Evolutionary conservation across 2,888 invertebrate genomes (phyloP), one percentile per base, ranked within the genome.

Genomic region (Ophioninae sp.): DNA sequence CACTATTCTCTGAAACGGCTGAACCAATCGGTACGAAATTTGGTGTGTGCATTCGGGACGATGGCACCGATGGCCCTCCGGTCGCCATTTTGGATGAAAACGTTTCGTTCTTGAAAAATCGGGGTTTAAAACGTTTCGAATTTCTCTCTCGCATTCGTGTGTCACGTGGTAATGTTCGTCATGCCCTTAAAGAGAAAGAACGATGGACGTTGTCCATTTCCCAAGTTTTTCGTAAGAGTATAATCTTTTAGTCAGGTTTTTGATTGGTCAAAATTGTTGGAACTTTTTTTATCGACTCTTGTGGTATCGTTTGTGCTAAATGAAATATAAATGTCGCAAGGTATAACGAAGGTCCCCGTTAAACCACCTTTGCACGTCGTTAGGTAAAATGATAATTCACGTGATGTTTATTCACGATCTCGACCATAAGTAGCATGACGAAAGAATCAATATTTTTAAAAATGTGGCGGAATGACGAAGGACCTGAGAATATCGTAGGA

Each of bases 351-450:
- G 39, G 39, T 7, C 41, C 30, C 50, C 44, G 30, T 68, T 3
- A 13, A 13, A 8, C n/a, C 57, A 17, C n/a, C 17, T n/a, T 17
- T 59, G 8, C 13, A 50, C 20, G n/a, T 7, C 37, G 21, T 64
- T 41, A 23, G 8, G 39, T 20, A 44, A 13, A 39, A 59, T 72
- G 69, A 44, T 57, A 62, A 41, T 30, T 74, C 37, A 23, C 78
- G 73, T 50, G 37, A 57, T 78, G 64, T 78, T 78, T 78, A 78
- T 78, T 69, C 50, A 64, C n/a, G 30, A 17, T 59, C 64, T 59
- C 50, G 20, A 57, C 17, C n/a, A 68, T 10, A 10, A 20, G 39
- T 39, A 64, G 21, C 61, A 68, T n/a, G 67, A 56, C 59, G 62
- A 64, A 20, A n/a, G 50, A 41, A 37, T 50, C 17, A 61, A 70